Percentiles rank a stretch among this genome's conserved stretches.
phyloP scores from a whole-genome alignment of 2,797 vertebrate genomes.

The Sebastes kiyomatsui region DNA sequence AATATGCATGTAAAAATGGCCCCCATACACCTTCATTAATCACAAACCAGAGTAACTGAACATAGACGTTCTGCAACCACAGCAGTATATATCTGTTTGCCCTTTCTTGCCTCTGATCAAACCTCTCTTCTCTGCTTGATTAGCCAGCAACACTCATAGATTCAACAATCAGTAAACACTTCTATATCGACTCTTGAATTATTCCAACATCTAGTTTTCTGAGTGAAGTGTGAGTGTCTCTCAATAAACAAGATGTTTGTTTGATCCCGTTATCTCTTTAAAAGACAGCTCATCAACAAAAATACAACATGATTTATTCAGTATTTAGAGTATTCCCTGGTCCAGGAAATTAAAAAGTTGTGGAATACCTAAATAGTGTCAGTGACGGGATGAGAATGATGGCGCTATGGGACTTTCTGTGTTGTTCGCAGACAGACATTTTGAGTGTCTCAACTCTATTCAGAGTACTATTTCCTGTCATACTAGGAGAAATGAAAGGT shows the following conservation, averaged over 20 bases:
- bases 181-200: background rate
- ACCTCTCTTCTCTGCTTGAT: background rate
- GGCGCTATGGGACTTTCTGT: background rate
- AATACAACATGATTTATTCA: background rate
- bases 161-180: background rate
- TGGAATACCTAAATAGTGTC: background rate
- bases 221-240: background rate
- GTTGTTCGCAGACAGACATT: background rate
- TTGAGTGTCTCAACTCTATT: background rate
- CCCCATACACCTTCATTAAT: background rate
- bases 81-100: background rate
- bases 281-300: background rate
- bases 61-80: background rate
- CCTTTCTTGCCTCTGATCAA: background rate
- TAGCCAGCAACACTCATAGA: background rate
- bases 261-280: background rate
- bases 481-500: background rate
- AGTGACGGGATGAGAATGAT: background rate
- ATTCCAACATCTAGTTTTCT: constrained; percentile 9
- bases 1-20: background rate
- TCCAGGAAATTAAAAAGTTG: background rate
- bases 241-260: background rate
- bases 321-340: background rate
- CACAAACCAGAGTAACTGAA: background rate
- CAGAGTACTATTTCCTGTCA: background rate